Evolutionary conservation across 1,140 invertebrate species (phyloP).

Genomic region (Lepidurus packardi): DNA sequence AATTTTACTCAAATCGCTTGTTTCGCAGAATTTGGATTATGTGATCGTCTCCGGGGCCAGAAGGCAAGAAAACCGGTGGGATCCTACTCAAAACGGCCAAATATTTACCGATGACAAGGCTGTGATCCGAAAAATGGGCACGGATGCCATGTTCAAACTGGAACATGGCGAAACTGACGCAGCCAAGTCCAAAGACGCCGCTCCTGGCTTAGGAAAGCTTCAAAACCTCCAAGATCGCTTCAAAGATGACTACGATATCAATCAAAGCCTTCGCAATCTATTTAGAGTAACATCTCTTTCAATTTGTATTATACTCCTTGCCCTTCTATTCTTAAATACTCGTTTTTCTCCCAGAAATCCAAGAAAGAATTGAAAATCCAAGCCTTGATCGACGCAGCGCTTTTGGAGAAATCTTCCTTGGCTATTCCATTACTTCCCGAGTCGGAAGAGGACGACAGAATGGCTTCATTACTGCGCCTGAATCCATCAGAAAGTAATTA

Average conservation of each 20-base stretch:
- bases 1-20: too few species aligned
- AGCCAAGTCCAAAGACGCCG: slow-evolving; percentile 60
- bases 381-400: slow-evolving; percentile 58
- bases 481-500: slow-evolving; percentile 48
- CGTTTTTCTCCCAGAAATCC: slow-evolving; percentile 41
- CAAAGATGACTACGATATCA: slow-evolving; percentile 86
- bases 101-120: slow-evolving; percentile 82
- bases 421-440: slow-evolving; percentile 72
- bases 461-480: slow-evolving; percentile 67
- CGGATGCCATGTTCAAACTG: slow-evolving; percentile 92
- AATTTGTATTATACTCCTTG: neutral
- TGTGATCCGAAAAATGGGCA: slow-evolving; percentile 74
- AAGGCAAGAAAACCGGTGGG: slow-evolving; percentile 96
- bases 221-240: slow-evolving; percentile 72
- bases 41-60: slow-evolving; percentile 88
- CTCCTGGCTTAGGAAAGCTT: slow-evolving; percentile 64
- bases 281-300: slow-evolving; percentile 63
- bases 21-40: slow-evolving; percentile 89
- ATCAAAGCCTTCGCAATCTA: slow-evolving; percentile 68
- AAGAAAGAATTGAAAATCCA: slow-evolving; percentile 66
- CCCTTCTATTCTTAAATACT: slow-evolving; percentile 20
- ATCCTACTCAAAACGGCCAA: slow-evolving; percentile 93
- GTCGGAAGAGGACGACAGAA: slow-evolving; percentile 66
- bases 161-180: slow-evolving; percentile 84
- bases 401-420: slow-evolving; percentile 71